Percentiles rank a stretch among this genome's conserved stretches.
These are phyloP conservation scores for Ooceraea biroi DNA, from an alignment of 1,140 invertebrate genomes.

Conservation along the genomic window DNA sequence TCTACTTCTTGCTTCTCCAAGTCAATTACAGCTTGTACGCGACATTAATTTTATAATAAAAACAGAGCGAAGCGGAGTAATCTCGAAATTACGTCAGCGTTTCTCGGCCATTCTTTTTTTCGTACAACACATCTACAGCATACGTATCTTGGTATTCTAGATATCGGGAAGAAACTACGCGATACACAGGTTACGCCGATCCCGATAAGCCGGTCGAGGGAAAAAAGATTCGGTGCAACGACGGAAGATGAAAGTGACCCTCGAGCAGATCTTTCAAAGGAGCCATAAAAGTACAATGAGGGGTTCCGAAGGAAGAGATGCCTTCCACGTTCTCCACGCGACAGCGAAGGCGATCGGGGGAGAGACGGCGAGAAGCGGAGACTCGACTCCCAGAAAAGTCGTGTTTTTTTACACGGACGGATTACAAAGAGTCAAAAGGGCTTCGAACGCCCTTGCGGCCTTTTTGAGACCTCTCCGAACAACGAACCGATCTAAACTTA, in stretches of 20 bases:
- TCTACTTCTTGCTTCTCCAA: neutral
- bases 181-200: neutral
- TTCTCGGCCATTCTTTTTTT: neutral
- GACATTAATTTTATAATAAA: neutral
- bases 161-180: neutral
- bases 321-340: slow-evolving; percentile 57
- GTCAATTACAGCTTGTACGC: neutral
- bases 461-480: slow-evolving; percentile 54
- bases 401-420: slow-evolving; percentile 52
- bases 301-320: slow-evolving; percentile 53
- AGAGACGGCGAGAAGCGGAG: slow-evolving; percentile 16
- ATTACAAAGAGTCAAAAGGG: slow-evolving; percentile 66
- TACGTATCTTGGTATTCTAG: neutral
- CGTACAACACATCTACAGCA: neutral
- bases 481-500: slow-evolving; percentile 57
- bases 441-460: slow-evolving; percentile 26
- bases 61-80: neutral
- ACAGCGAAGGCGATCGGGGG: neutral
- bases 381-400: slow-evolving; percentile 62
- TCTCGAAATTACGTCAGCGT: neutral
- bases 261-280: slow-evolving; percentile 69
- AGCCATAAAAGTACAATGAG: slow-evolving; percentile 75
- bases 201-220: slow-evolving; percentile 46
- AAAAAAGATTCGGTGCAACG: slow-evolving; percentile 32
- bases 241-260: slow-evolving; percentile 67